These are phyloP conservation scores for Mesochorus sp. DNA, from an alignment of 2,888 invertebrate genomes.

Conservation along the genomic window DNA sequence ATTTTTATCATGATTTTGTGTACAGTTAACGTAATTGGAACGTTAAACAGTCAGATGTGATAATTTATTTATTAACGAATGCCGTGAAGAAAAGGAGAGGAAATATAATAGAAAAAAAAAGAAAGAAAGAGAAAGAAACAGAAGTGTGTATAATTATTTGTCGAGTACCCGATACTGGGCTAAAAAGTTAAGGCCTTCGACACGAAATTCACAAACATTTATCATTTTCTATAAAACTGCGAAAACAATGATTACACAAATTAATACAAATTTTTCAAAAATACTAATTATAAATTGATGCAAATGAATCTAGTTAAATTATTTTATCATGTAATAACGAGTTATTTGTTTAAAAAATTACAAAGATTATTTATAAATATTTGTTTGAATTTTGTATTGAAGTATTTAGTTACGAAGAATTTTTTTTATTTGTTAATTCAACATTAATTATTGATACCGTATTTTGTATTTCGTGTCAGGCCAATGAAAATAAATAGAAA, in stretches of 20 bases:
- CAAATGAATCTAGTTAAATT: no score
- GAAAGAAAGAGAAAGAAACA: slow-evolving; percentile 57
- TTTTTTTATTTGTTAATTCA: no score
- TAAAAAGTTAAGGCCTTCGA: slow-evolving; percentile 35
- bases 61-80: slow-evolving; percentile 20
- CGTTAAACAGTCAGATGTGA: not conserved
- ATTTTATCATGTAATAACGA: no score
- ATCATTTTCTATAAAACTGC: not conserved
- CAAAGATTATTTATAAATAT: no score
- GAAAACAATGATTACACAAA: not conserved
- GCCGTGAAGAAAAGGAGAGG: slow-evolving; percentile 18
- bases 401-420: not conserved
- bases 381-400: not conserved
- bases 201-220: slow-evolving; percentile 25
- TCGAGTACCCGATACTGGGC: slow-evolving; percentile 51
- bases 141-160: slow-evolving; percentile 47
- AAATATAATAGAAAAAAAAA: slow-evolving; percentile 44
- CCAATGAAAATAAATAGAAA: slow-evolving; percentile 24
- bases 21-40: not conserved
- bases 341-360: no score
- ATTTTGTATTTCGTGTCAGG: slow-evolving; percentile 29
- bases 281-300: not conserved
- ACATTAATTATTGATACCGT: no score
- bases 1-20: not conserved
- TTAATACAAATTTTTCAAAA: not conserved